These are phyloP conservation scores for Craterocephalus amniculus DNA, from an alignment of 2,797 vertebrate genomes.

Conservation along the genomic window DNA sequence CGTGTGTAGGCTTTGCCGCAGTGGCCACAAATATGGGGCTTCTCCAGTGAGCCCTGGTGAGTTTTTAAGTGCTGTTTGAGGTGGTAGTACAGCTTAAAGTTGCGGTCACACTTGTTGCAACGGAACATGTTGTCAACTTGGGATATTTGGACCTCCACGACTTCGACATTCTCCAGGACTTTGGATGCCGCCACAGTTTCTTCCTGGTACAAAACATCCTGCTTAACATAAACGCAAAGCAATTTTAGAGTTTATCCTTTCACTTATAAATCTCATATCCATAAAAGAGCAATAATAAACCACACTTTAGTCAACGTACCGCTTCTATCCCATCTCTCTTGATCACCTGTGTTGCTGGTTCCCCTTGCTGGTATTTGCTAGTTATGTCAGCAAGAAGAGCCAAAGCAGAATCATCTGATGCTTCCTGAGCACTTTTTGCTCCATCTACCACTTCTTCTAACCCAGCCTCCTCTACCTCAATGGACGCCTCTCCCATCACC, in stretches of 20 bases:
- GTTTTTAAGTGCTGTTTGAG: slow-evolving; percentile 98
- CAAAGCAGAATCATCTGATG: slow-evolving; percentile 94
- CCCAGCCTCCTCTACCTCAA: slow-evolving; percentile 87
- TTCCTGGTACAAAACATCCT: slow-evolving; percentile 83
- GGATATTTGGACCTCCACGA: slow-evolving; percentile 97
- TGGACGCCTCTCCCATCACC: slow-evolving; percentile 87
- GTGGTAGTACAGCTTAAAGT: slow-evolving; percentile 98
- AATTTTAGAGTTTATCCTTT: neutral
- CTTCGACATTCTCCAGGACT: slow-evolving; percentile 93
- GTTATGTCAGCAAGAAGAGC: slow-evolving; percentile 97
- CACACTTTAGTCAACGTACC: slow-evolving; percentile 35
- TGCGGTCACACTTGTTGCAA: slow-evolving; percentile 95
- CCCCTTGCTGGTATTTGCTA: slow-evolving; percentile 96
- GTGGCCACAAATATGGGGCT: slow-evolving; percentile 91
- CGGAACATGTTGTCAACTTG: slow-evolving; percentile 95
- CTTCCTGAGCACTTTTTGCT: slow-evolving; percentile 85
- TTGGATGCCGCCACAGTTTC: slow-evolving; percentile 87
- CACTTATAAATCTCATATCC: neutral
- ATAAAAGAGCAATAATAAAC: neutral
- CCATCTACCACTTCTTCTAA: slow-evolving; percentile 91
- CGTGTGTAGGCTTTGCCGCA: slow-evolving; percentile 95
- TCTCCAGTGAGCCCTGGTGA: slow-evolving; percentile 84
- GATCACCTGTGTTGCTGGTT: slow-evolving; percentile 83
- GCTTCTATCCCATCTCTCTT: slow-evolving; percentile 80
- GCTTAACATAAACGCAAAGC: slow-evolving; percentile 18